These are phyloP conservation scores for Burhinus oedicnemus DNA, from an alignment of 2,113 vertebrate genomes.

Conservation along the genomic window DNA sequence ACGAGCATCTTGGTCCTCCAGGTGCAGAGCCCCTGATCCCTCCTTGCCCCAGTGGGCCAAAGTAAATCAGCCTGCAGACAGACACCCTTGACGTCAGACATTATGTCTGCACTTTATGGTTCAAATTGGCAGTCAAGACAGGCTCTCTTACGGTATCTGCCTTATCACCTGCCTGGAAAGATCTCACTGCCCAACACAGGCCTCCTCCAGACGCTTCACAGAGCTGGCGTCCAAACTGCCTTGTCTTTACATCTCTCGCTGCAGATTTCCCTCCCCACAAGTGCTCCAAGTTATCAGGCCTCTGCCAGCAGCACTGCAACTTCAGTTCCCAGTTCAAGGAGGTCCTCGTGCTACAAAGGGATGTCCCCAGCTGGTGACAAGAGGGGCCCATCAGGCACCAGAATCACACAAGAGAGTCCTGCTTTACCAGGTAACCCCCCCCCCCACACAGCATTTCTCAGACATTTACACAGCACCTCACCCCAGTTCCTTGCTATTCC, in stretches of 20 bases:
- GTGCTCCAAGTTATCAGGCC: background rate
- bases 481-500: background rate
- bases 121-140: background rate
- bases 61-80: background rate
- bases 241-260: accelerated
- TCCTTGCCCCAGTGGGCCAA: background rate
- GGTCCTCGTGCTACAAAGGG: background rate
- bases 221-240: background rate
- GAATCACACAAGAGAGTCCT: background rate
- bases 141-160: background rate
- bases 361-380: background rate
- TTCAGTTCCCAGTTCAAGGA: background rate
- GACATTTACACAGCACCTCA: background rate
- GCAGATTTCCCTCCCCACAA: background rate
- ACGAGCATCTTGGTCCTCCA: background rate
- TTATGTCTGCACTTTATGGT: background rate
- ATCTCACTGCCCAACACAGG: background rate
- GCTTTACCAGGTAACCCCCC: accelerated
- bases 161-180: background rate
- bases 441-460: no score
- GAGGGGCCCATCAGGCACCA: background rate
- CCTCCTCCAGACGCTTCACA: background rate
- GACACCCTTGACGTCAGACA: background rate
- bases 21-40: background rate
- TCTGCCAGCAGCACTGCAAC: background rate